Evolutionary conservation across 2,888 invertebrate genomes (phyloP).

Genomic region (Agrochola macilenta): DNA sequence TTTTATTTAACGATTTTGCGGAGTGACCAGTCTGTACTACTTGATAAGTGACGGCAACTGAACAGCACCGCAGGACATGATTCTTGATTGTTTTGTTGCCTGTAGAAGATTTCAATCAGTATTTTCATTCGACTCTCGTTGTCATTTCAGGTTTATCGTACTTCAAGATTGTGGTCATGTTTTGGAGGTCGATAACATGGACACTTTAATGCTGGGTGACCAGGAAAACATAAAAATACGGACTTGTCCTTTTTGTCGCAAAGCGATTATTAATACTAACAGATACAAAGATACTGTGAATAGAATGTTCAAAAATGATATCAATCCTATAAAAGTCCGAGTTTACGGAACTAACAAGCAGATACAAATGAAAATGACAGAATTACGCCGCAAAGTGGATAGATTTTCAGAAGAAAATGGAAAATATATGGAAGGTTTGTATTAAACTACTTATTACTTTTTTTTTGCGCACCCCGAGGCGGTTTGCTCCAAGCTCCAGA

Average conservation of each 20-base stretch:
- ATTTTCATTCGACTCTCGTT: background rate
- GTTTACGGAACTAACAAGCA: conserved; percentile 78
- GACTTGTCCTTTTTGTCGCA: conserved; percentile 91
- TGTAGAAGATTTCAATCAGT: background rate
- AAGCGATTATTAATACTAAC: conserved; percentile 89
- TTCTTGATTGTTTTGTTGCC: background rate
- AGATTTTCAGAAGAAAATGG: conserved; percentile 51
- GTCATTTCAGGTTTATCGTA: conserved; percentile 84
- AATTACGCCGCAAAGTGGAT: conserved; percentile 58
- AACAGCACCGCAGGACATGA: background rate
- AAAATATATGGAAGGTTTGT: conserved; percentile 56
- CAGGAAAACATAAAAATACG: conserved; percentile 78
- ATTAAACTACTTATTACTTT: background rate
- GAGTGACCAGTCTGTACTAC: no score
- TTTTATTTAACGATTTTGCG: no score
- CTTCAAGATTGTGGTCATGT: conserved; percentile 89
- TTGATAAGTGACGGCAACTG: no score
- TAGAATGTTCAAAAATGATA: conserved; percentile 78
- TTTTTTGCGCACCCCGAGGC: background rate
- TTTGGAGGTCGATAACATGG: conserved; percentile 86
- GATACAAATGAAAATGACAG: conserved; percentile 68
- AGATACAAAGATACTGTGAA: conserved; percentile 90
- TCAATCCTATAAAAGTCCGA: conserved; percentile 83
- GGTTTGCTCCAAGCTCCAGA: background rate
- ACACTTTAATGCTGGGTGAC: conserved; percentile 80